Evolutionary conservation across 2,888 invertebrate species (phyloP), one percentile per base, ranked within the genome.

Genomic region (Scaptodrosophila latifasciaeformis): DNA sequence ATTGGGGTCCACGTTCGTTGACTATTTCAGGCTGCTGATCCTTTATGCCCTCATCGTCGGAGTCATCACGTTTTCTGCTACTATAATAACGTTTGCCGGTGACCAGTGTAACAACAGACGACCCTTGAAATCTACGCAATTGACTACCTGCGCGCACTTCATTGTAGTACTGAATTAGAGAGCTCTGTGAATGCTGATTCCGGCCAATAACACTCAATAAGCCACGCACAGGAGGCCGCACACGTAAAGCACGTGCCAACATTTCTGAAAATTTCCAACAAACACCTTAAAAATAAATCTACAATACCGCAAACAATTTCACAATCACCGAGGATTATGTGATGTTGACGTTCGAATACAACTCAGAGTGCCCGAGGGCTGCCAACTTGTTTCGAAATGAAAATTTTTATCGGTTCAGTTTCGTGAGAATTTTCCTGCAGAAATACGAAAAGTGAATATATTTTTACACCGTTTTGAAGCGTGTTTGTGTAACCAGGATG

Each of bases 1-100:
- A 63, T 30, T 84, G 84, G 1, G 80, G 49, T 40, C 84, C 83
- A 2, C 67, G 60, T 3, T 77, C 74, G 2, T 49, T 9, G n/a
- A 83, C 74, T 1, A 69, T 2, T 24, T 77, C 81, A 0, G 79
- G 49, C 4, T 56, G 54, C 1, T 43, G 54, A 1, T 78, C 76
- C 1, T 51, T 24, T 19, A 52, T 55, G 1, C 57, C 0, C 3
- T 62, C 57, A 0, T 66, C 72, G 5, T 80, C 80, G 7, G 58
- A 27, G 34, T 80, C 75, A 10, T 61, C 64, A 9, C 70, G 63
- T 30, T 56, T 21, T n/a, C 21, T 81, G 1, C 74, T 63, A 19
- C 66, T 61, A 27, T 55, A 72, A 18, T 40, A 77, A 3, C 78
- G 67, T 10, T 74, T 60, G 2, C 9, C 34, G n/a, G 17, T 24